Conservation (phyloP, 2,888 invertebrate genomes). For the Arrhopalites spinosus region DNA sequence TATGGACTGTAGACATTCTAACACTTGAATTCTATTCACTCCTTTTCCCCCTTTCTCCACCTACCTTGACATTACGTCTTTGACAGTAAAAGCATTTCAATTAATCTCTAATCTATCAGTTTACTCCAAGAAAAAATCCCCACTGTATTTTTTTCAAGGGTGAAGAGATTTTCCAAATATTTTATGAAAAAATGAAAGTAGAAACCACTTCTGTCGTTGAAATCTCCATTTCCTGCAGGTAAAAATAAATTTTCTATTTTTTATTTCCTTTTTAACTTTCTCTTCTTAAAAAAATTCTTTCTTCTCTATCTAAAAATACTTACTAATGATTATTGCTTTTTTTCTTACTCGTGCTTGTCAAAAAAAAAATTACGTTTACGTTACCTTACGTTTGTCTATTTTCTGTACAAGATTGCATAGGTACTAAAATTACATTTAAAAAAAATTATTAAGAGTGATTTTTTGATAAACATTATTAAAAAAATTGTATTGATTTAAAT, state of each 20-base stretch:
- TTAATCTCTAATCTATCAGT: neutral
- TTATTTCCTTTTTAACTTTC: neutral
- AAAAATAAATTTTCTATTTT: neutral
- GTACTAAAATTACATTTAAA: too few species aligned
- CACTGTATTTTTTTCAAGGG: neutral
- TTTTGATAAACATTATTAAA: too few species aligned
- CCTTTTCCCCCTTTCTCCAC: neutral
- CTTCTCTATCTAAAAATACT: neutral
- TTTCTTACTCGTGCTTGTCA: neutral
- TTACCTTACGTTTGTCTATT: neutral
- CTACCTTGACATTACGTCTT: neutral
- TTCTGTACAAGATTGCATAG: too few species aligned
- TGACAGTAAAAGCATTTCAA: neutral
- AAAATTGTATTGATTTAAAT: too few species aligned
- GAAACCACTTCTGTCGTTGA: constrained; percentile 55
- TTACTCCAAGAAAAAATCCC: neutral
- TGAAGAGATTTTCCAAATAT: neutral
- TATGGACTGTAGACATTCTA: neutral
- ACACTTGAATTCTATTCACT: neutral
- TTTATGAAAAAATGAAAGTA: constrained; percentile 9
- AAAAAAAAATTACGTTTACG: neutral
- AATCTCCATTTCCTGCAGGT: constrained; percentile 56
- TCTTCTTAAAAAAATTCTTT: neutral
- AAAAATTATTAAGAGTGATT: too few species aligned
- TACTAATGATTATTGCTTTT: neutral